Base-by-base conservation (phyloP, 2,797 vertebrate species). In the Diplodus sargus region DNA sequence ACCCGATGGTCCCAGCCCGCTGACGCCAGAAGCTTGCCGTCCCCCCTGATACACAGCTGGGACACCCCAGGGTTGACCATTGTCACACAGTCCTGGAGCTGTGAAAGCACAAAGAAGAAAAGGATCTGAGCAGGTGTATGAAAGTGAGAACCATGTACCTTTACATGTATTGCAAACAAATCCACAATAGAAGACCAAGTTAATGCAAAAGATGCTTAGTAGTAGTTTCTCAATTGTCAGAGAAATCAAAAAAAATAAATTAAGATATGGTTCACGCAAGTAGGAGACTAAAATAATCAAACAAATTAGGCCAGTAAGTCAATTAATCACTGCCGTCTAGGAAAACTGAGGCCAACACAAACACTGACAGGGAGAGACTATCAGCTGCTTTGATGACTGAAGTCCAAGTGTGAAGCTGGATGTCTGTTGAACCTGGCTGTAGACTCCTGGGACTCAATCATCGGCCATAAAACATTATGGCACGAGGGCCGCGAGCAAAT, bases 1-100 rank as follows among this genome's bases (percentile, higher is more conserved):
- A 99, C 89, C 13, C 94, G 95, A 75, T 97, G 95, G 89, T 99
- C 98, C 98, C 98, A 99, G 47, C 98, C 97, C 0, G 96, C 98
- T 0, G 97, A 95, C 1, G 95, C 97, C 88, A 99, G 74, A 20
- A 99, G 94, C 92, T 95, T 98, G 53, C 89, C 86, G 67, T 99
- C 98, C 5, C 91, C 94, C 14, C 98, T 95, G 84, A 99, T 78
- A 49, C 92, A 78, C 51, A 98, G 73, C 82, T 97, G 96, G 4
- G 98, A 96, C 49, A 99, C 93, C 14, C 98, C 98, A 0, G 97
- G 94, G 51, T 99, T 99, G 89, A 97, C 94, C 85, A 99, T 91
- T 14, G 85, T 9, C 1, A 96, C 93, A 3, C 81, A 86, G 71
- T 94, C 91, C 84, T 86, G 91, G 67, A 96, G 93, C 98, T 99